Base-by-base conservation (phyloP, 2,113 vertebrate genomes). In the Neofelis nebulosa region DNA sequence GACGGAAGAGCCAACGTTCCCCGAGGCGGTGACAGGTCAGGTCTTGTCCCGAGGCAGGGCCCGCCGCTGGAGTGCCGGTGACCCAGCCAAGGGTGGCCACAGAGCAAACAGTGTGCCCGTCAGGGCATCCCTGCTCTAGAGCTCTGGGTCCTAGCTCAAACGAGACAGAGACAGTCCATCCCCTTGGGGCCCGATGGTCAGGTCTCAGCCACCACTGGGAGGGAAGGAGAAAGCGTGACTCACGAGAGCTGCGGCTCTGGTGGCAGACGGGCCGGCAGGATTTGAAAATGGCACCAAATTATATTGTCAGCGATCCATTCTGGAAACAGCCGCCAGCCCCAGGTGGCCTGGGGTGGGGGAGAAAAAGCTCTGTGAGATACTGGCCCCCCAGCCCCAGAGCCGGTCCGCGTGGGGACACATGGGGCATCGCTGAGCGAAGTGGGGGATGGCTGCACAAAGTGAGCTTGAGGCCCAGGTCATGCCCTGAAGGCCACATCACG, bases 401-500 rank as follows among this genome's bases (percentile, higher is more conserved):
- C 12, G 1, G 45, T 5, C 76, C 31, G 11, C 7, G 1, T 0
- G 14, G n/a, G 69, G 55, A 48, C 36, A 36, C 10, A 0, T 3
- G n/a, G 0, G 41, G 8, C 82, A 4, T 33, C 19, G 4, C 27
- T 27, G 52, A 68, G 52, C 15, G 5, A 52, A 73, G n/a, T 7
- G 50, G n/a, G 25, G 33, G 14, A 0, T 25, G 5, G 33, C 0
- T 1, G 21, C 12, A 0, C 63, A 13, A 16, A 76, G 11, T 8
- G 16, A 63, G 71, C 21, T 29, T 2, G 15, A 55, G 41, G 89
- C 5, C 5, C 1, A 78, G 71, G 38, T 52, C n/a, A 45, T 0
- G 5, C 25, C 74, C 15, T 0, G 5, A 50, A 38, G 65, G 55
- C 33, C 68, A 68, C 0, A 2, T 19, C 66, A 1, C 0, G 0